Evolutionary conservation across 2,113 vertebrate genomes (phyloP).

Genomic region (Collichthys lucidus): DNA sequence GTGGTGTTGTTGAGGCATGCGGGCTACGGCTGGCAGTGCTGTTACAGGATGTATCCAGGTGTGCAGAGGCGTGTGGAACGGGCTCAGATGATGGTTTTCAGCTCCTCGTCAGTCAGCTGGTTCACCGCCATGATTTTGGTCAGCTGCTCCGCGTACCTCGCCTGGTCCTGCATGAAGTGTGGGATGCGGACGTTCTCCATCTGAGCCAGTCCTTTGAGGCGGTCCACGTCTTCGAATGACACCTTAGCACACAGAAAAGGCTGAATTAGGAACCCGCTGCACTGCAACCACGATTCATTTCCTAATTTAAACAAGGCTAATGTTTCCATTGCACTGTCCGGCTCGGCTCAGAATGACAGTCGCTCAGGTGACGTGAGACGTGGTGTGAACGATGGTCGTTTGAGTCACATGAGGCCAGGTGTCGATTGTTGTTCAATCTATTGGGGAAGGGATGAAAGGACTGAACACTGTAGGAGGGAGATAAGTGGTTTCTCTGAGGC

Average conservation of each 20-base stretch:
- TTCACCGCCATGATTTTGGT: conserved; percentile 95
- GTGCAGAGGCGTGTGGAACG: background rate
- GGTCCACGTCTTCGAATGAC: conserved; percentile 93
- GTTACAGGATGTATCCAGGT: conserved; percentile 1
- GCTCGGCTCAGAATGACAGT: no score
- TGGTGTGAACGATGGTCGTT: no score
- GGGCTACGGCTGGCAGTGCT: background rate
- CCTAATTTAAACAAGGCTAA: background rate
- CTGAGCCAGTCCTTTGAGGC: conserved; percentile 86
- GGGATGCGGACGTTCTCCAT: conserved; percentile 90
- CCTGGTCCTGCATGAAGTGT: conserved; percentile 91
- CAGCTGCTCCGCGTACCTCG: conserved; percentile 89
- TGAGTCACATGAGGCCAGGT: no score
- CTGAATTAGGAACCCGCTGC: background rate
- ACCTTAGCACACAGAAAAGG: conserved; percentile 81
- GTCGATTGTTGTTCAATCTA: no score
- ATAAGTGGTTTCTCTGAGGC: no score
- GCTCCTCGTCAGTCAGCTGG: conserved; percentile 89
- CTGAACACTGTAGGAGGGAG: no score
- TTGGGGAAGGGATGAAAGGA: no score
- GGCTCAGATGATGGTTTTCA: conserved; percentile 83
- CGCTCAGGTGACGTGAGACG: no score
- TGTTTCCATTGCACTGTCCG: no score
- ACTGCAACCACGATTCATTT: background rate
- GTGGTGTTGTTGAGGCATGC: conserved; percentile 4